Conservation (phyloP, 1,140 invertebrate genomes). For the Drosophila elegans region DNA sequence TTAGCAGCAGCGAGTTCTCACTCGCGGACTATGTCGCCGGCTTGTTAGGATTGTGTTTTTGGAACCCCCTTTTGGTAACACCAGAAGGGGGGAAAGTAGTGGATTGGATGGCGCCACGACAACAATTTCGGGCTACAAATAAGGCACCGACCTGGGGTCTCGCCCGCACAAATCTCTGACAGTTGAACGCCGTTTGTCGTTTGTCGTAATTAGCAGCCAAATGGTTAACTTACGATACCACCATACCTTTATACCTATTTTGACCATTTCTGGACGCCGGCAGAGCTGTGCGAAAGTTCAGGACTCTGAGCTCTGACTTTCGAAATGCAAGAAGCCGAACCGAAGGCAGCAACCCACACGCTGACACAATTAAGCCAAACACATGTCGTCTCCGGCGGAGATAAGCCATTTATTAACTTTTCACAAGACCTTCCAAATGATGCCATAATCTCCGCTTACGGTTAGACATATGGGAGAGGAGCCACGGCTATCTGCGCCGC, state of each 20-base stretch:
- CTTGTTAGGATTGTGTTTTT: constrained; percentile 65
- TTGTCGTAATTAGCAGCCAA: constrained; percentile 80
- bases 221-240: constrained; percentile 38
- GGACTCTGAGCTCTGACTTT: constrained; percentile 49
- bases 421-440: constrained; percentile 77
- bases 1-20: constrained; percentile 53
- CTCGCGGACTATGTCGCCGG: constrained; percentile 33
- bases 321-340: constrained; percentile 40
- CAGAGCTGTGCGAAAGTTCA: constrained; percentile 73
- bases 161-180: constrained; percentile 81
- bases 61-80: constrained; percentile 1
- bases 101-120: constrained; percentile 62
- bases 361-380: constrained; percentile 83
- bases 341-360: constrained; percentile 61
- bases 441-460: constrained; percentile 81
- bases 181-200: constrained; percentile 67
- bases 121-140: constrained; percentile 79
- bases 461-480: constrained; percentile 73
- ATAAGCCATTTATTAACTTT: constrained; percentile 84
- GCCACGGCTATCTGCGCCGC: constrained; percentile 44
- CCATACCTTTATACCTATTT: constrained; percentile 41
- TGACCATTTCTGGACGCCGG: constrained; percentile 63
- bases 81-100: too few species aligned
- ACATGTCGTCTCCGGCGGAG: constrained; percentile 68
- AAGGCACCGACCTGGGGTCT: constrained; percentile 68